phyloP scores from a whole-genome alignment of 1,140 invertebrate genomes.

The Leptopilina boulardi region DNA sequence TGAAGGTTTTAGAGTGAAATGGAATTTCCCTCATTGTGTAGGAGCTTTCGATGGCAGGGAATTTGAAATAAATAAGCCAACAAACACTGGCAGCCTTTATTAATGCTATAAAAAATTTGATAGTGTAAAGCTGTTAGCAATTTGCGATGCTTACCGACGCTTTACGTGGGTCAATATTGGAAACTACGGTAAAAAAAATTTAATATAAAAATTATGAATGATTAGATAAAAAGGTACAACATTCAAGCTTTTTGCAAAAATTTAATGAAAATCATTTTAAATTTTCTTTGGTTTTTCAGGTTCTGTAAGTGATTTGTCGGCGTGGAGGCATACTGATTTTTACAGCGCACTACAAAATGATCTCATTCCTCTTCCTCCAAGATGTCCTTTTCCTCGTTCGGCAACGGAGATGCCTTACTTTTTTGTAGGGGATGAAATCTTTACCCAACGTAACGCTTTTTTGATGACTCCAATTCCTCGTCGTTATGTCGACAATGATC shows the following conservation, averaged over 20 bases:
- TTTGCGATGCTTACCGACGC: constrained; percentile 42
- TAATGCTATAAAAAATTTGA: constrained; percentile 55
- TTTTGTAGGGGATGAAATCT: not conserved
- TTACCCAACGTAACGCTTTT: not conserved
- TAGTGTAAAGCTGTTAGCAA: constrained; percentile 52
- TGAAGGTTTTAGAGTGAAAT: not conserved
- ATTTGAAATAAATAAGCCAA: constrained; percentile 35
- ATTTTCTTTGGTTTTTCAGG: too few species aligned
- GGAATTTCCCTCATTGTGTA: constrained; percentile 32
- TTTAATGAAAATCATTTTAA: too few species aligned
- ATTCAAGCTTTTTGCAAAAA: too few species aligned
- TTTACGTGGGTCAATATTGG: constrained; percentile 49
- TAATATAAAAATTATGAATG: too few species aligned
- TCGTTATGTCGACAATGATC: not conserved
- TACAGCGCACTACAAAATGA: too few species aligned
- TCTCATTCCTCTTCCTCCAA: too few species aligned
- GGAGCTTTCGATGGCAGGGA: constrained; percentile 42
- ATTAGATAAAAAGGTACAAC: too few species aligned
- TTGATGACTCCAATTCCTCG: not conserved
- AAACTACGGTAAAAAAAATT: constrained; percentile 40
- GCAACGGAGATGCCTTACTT: not conserved
- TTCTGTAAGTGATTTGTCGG: too few species aligned
- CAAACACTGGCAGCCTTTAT: constrained; percentile 39
- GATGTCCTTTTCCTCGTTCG: not conserved
- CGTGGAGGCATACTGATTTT: too few species aligned